phyloP scores from a whole-genome alignment of 2,113 vertebrate genomes.

The Tylochromis polylepis region DNA sequence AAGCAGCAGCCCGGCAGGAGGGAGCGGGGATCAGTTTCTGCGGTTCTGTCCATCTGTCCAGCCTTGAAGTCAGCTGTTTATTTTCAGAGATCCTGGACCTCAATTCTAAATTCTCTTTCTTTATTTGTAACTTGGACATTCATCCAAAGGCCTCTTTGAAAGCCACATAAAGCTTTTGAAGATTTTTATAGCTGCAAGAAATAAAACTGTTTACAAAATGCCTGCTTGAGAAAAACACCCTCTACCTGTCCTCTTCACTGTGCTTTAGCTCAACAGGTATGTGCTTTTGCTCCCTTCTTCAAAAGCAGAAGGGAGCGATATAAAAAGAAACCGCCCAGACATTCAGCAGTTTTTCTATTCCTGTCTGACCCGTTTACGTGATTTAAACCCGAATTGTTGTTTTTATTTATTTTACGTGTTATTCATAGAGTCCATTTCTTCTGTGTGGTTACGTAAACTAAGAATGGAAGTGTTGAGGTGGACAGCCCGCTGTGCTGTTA shows the following conservation, averaged over 20 bases:
- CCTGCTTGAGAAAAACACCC: background rate
- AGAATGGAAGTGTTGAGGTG: background rate
- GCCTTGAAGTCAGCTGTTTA: background rate
- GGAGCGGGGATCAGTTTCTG: fast-evolving
- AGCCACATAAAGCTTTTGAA: background rate
- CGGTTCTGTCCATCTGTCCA: background rate
- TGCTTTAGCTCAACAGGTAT: background rate
- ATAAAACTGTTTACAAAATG: background rate
- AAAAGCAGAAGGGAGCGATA: background rate
- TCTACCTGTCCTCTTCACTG: background rate
- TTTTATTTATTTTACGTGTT: background rate
- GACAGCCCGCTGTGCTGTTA: fast-evolving
- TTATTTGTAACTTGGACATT: background rate
- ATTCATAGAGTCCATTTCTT: fast-evolving
- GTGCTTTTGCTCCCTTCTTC: background rate
- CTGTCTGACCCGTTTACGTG: background rate
- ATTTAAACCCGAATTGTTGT: background rate
- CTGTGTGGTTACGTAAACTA: background rate
- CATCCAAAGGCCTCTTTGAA: background rate
- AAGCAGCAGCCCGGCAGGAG: background rate
- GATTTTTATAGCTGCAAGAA: background rate
- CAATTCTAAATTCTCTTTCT: background rate
- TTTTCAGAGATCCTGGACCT: background rate
- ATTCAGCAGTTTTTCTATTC: background rate
- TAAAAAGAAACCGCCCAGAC: background rate